These are phyloP conservation scores for Numenius arquata DNA, from an alignment of 2,113 vertebrate genomes.

Conservation along the genomic window DNA sequence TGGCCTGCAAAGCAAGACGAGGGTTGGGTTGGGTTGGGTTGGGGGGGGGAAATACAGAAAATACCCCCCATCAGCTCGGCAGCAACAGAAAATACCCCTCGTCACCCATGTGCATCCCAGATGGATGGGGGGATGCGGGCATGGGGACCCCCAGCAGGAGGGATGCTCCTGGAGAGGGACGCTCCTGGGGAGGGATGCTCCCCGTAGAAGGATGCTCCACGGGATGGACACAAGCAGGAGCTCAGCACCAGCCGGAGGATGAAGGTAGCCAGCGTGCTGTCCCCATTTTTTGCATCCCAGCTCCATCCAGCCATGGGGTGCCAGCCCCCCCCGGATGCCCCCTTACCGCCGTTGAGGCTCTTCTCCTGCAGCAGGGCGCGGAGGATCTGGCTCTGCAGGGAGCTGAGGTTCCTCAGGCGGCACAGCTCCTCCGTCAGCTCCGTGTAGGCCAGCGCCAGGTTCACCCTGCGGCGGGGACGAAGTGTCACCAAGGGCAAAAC, in stretches of 20 bases:
- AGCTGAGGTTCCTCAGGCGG: slow-evolving; percentile 85
- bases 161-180: background rate
- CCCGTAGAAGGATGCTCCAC: background rate
- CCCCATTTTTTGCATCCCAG: background rate
- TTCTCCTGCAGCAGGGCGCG: slow-evolving; percentile 90
- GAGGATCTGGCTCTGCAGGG: slow-evolving; percentile 91
- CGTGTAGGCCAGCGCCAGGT: slow-evolving; percentile 94
- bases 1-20: background rate
- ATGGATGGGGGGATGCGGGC: background rate
- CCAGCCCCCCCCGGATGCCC: background rate
- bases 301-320: background rate
- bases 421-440: slow-evolving; percentile 94
- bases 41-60: background rate
- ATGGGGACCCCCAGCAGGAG: background rate
- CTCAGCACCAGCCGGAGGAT: background rate
- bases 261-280: background rate
- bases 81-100: background rate
- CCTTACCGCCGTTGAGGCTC: slow-evolving; percentile 15
- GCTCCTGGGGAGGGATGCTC: background rate
- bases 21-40: too few species aligned
- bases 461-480: slow-evolving; percentile 78
- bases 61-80: background rate
- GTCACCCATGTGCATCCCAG: background rate
- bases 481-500: background rate
- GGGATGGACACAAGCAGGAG: background rate